A percentile compares a stretch with the other conserved stretches of the same genome.
Evolutionary conservation across 2,113 vertebrate species (phyloP).

Genomic region (Argyrosomus japonicus): DNA sequence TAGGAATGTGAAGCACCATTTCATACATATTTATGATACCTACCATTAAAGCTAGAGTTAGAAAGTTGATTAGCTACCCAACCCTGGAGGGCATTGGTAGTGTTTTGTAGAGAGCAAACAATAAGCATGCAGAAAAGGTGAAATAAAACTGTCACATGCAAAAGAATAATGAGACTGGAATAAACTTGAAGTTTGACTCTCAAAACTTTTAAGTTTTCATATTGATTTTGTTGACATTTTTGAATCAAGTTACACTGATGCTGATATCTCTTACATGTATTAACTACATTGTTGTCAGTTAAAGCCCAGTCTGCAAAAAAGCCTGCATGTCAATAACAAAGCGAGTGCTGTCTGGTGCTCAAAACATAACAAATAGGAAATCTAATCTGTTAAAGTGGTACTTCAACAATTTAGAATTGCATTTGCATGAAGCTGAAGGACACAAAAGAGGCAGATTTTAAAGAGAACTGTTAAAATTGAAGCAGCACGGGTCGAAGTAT

Average conservation of each 20-base stretch:
- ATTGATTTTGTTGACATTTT: background rate
- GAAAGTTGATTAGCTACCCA: constrained; percentile 54
- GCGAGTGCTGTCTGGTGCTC: background rate
- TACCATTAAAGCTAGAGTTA: constrained; percentile 58
- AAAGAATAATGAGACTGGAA: constrained; percentile 3
- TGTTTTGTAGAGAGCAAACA: constrained; percentile 28
- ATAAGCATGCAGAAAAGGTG: constrained; percentile 12
- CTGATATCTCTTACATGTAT: background rate
- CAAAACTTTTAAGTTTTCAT: background rate
- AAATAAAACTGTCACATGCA: constrained; percentile 19
- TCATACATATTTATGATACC: constrained; percentile 71
- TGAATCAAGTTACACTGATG: background rate
- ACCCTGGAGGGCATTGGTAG: constrained; percentile 21
- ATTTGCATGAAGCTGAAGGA: background rate
- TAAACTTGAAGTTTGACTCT: background rate
- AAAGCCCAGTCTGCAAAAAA: background rate
- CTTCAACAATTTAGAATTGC: background rate
- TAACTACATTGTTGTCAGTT: background rate
- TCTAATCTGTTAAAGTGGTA: background rate
- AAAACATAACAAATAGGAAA: background rate
- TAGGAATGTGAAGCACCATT: constrained; percentile 49
- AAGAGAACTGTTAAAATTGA: background rate
- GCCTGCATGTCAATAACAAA: background rate
- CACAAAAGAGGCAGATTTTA: too few species aligned
- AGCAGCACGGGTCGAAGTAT: background rate